Base-by-base conservation (phyloP, 2,888 invertebrate genomes). In the Leptinotarsa tumamoca region DNA sequence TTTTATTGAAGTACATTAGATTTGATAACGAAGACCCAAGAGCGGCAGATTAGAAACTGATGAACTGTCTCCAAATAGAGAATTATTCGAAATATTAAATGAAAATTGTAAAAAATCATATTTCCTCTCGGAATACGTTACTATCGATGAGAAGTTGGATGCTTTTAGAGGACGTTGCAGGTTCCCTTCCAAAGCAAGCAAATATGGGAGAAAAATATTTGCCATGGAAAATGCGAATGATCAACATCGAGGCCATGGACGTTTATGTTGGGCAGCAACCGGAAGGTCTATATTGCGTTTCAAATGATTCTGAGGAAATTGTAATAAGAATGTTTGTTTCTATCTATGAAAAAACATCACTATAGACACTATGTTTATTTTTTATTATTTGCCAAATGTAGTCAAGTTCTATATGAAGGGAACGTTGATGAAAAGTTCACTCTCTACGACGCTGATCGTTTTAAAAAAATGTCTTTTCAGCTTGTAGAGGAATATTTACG, bases 141-240 rank as follows among this genome's bases (percentile, higher is more conserved):
- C n/a, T 66, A 27, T 66, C 13, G 21, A 67, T 43, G 67, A 67
- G 33, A 67, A 67, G 43, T 67, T 51, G 67, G 33, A 67, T 43
- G 67, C 21, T 67, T 67, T 27, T 33, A 67, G 67, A 43, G 10
- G 67, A 27, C 21, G 67, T 27, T 67, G 67, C 27, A 67, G 27
- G 23, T 67, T 43, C 43, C n/a, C 27, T 51, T 17, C 15, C 33
- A 67, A 67, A 67, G 14, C 15, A 67, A 67, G 27, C 33, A 67
- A 67, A 67, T 43, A 67, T 67, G 33, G 33, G 33, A 7, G 5
- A 33, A 33, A 33, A 33, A 33, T 33, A 33, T 33, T 33, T 67
- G 21, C 67, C 67, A 15, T 67, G 67, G 67, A 43, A 27, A 43
- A 67, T 67, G 67, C 51, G 27, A 67, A 67, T 67, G 33, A 43